Evolutionary conservation across 1,140 invertebrate genomes (phyloP).

Genomic region (Copidosoma floridanum): DNA sequence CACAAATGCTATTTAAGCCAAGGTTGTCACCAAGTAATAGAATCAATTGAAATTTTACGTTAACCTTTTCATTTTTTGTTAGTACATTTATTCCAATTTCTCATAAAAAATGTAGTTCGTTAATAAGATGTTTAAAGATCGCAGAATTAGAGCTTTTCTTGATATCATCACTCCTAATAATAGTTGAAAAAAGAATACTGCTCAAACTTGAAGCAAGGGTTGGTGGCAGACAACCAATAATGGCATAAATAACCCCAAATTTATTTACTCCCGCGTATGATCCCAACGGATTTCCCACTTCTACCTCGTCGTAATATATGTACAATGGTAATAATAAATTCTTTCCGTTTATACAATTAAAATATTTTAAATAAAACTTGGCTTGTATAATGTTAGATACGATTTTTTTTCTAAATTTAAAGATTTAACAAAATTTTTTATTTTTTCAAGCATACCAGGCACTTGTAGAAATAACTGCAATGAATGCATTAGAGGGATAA

Average conservation of each 20-base stretch:
- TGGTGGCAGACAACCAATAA: constrained; percentile 22
- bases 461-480: too few relatives aligned
- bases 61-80: too few relatives aligned
- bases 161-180: background rate
- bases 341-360: background rate
- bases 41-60: constrained; percentile 6
- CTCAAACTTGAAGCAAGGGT: background rate
- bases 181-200: background rate
- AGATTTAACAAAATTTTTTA: too few relatives aligned
- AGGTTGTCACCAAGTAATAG: constrained; percentile 1
- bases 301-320: constrained; percentile 1
- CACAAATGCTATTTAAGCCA: constrained; percentile 6
- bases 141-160: too few relatives aligned
- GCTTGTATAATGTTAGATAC: too few relatives aligned
- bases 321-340: background rate
- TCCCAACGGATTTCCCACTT: constrained; percentile 2
- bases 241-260: background rate
- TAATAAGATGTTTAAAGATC: too few relatives aligned
- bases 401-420: too few relatives aligned
- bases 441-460: too few relatives aligned
- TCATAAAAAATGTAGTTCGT: too few relatives aligned
- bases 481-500: too few relatives aligned
- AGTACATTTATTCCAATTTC: too few relatives aligned
- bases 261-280: background rate
- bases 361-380: background rate